Conservation (phyloP, 2,113 vertebrate species). For the Macquaria australasica region DNA sequence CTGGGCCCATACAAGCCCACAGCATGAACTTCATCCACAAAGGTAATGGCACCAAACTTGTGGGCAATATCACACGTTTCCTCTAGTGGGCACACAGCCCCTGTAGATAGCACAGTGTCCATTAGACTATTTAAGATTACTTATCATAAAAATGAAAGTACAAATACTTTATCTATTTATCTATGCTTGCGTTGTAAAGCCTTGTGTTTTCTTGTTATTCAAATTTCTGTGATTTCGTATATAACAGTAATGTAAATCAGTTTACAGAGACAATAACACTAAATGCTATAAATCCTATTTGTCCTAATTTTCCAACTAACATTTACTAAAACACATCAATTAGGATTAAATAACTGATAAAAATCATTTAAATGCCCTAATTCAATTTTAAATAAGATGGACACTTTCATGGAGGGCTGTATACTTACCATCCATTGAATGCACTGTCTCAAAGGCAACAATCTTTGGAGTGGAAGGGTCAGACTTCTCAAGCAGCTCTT, state of each 20-base stretch:
- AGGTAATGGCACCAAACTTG: slow-evolving; percentile 92
- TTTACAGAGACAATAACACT: not conserved
- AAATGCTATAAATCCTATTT: not conserved
- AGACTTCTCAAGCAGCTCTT: slow-evolving; percentile 87
- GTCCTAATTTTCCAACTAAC: not conserved
- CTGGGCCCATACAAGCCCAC: slow-evolving; percentile 91
- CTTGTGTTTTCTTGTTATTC: not conserved
- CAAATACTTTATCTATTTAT: too few species aligned
- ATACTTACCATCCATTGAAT: slow-evolving; percentile 93
- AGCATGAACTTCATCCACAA: slow-evolving; percentile 95
- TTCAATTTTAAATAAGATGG: not conserved
- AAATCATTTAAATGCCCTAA: not conserved
- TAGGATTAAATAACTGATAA: not conserved
- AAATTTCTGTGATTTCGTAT: not conserved
- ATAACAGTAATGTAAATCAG: not conserved
- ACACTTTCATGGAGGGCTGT: not conserved
- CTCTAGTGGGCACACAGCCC: slow-evolving; percentile 92
- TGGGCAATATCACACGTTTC: slow-evolving; percentile 93
- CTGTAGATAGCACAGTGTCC: slow-evolving; percentile 72
- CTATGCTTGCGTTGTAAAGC: not conserved
- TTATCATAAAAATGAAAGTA: too few species aligned
- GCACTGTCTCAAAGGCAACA: slow-evolving; percentile 94
- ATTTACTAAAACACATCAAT: not conserved
- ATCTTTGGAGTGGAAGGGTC: slow-evolving; percentile 91
- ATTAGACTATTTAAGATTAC: not conserved